Evolutionary conservation across 1,140 invertebrate genomes (phyloP).

Genomic region (Harpegnathos saltator): DNA sequence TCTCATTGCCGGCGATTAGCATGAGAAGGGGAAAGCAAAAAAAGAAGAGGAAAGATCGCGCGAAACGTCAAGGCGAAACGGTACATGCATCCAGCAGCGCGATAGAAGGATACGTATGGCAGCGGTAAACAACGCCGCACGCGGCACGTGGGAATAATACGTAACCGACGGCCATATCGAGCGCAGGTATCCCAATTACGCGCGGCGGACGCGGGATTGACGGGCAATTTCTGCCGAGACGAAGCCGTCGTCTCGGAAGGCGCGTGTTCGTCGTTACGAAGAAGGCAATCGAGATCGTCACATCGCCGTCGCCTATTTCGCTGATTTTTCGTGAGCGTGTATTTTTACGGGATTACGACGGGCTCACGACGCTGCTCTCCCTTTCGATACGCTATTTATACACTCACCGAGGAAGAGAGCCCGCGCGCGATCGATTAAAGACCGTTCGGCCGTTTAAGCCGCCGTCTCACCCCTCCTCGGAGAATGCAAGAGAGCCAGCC

Average conservation of each 20-base stretch:
- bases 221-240: too few relatives aligned
- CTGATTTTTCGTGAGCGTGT: conserved; percentile 25
- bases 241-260: not conserved
- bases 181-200: too few relatives aligned
- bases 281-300: too few relatives aligned
- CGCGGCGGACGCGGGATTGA: too few relatives aligned
- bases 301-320: not conserved
- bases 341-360: conserved; percentile 5
- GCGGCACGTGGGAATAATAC: too few relatives aligned
- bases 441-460: conserved; percentile 28
- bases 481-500: conserved; percentile 2
- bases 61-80: conserved; percentile 32
- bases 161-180: too few relatives aligned
- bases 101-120: too few relatives aligned
- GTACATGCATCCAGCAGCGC: not conserved
- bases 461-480: conserved; percentile 37
- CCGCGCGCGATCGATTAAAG: conserved; percentile 47
- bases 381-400: conserved; percentile 59
- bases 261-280: too few relatives aligned
- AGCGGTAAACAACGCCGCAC: too few relatives aligned
- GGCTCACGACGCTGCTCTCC: not conserved
- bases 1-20: conserved; percentile 16
- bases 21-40: conserved; percentile 27
- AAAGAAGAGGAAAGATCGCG: conserved; percentile 9
- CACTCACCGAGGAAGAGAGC: conserved; percentile 1